These are phyloP conservation scores for Tonatia bakeri DNA, from an alignment of 2,113 vertebrate genomes.

Conservation along the genomic window DNA sequence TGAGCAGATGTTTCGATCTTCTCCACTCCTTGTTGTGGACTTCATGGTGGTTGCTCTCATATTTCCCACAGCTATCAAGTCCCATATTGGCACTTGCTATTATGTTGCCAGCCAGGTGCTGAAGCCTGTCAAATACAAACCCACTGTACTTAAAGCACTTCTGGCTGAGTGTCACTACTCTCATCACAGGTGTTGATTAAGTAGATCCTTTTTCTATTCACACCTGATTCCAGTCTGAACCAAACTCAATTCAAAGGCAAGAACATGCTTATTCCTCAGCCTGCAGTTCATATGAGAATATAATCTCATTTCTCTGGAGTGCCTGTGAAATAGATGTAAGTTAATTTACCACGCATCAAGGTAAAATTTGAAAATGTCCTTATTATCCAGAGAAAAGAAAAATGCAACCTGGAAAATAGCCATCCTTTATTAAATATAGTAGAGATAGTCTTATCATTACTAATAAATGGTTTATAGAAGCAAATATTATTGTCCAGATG, in stretches of 20 bases:
- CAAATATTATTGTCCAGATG: background rate
- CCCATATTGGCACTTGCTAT: background rate
- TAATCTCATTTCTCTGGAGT: slow-evolving; percentile 4
- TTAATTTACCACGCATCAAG: background rate
- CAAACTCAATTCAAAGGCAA: slow-evolving; percentile 1
- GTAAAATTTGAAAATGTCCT: background rate
- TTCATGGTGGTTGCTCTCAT: background rate
- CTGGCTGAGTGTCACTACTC: background rate
- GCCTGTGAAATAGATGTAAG: background rate
- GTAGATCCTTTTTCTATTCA: background rate
- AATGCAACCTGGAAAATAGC: background rate
- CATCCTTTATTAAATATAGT: background rate
- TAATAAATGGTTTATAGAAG: background rate
- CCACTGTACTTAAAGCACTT: background rate
- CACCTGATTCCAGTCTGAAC: slow-evolving; percentile 15
- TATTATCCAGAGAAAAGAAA: background rate
- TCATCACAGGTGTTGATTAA: background rate
- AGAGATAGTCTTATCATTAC: background rate
- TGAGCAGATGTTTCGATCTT: background rate
- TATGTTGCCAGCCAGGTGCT: background rate
- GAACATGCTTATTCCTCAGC: background rate
- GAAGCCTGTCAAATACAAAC: slow-evolving; percentile 2
- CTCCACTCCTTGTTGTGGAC: background rate
- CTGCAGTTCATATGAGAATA: background rate
- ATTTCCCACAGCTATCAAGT: background rate